These are phyloP conservation scores for Himalopsyche japonica DNA, from an alignment of 2,888 invertebrate genomes.

Conservation along the genomic window DNA sequence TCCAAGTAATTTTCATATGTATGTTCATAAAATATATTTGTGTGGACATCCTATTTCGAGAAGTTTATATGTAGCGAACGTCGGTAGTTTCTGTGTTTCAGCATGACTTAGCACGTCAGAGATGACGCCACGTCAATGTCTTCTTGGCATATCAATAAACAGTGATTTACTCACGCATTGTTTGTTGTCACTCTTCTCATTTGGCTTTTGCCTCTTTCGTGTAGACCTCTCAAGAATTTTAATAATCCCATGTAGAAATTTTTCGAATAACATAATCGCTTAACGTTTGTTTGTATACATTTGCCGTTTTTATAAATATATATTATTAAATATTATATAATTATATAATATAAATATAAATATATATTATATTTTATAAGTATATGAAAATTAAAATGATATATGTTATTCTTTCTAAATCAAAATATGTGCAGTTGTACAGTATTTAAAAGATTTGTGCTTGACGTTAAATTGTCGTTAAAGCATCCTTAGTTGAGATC, in stretches of 20 bases:
- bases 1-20: too few relatives aligned
- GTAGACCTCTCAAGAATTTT: neutral
- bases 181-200: constrained; percentile 14
- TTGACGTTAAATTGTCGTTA: too few relatives aligned
- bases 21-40: too few relatives aligned
- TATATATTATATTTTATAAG: too few relatives aligned
- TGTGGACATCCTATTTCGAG: neutral
- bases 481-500: too few relatives aligned
- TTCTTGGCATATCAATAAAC: constrained; percentile 17
- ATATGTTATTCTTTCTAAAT: too few relatives aligned
- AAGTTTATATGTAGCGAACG: neutral
- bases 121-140: neutral
- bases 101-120: neutral
- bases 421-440: too few relatives aligned
- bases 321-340: too few relatives aligned
- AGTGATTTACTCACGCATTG: constrained; percentile 25
- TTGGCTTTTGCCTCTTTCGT: neutral
- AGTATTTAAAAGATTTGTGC: too few relatives aligned
- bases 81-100: neutral
- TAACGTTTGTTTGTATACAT: neutral
- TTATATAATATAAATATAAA: too few relatives aligned
- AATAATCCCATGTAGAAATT: neutral
- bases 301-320: too few relatives aligned
- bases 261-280: neutral
- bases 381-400: too few relatives aligned